These are phyloP conservation scores for Scaptodrosophila lebanonensis DNA, from an alignment of 1,140 invertebrate species.

Conservation along the genomic window DNA sequence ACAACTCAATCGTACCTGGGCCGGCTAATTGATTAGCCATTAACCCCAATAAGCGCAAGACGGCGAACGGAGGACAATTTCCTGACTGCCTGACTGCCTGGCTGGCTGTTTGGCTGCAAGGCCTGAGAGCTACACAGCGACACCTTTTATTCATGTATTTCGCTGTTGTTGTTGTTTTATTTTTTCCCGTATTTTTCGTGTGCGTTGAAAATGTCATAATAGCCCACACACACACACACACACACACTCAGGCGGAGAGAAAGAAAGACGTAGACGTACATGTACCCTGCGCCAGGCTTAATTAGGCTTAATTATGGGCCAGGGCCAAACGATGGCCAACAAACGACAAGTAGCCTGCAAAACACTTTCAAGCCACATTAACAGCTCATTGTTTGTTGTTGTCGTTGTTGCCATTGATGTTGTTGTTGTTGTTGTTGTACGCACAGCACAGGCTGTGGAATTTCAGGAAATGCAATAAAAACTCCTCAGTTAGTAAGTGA, in stretches of 20 bases:
- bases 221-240: constrained; percentile 8
- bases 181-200: no score
- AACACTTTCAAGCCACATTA: constrained; percentile 58
- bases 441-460: no score
- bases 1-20: not conserved
- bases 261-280: constrained; percentile 4
- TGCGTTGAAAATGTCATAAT: no score
- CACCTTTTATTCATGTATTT: constrained; percentile 27
- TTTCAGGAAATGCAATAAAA: constrained; percentile 29
- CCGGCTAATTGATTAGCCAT: constrained; percentile 69
- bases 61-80: no score
- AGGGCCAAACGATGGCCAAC: constrained; percentile 13
- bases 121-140: constrained; percentile 40
- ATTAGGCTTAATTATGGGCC: constrained; percentile 70
- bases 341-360: constrained; percentile 32
- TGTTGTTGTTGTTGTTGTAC: no score
- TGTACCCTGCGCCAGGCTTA: constrained; percentile 22
- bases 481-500: not conserved
- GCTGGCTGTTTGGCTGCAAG: no score
- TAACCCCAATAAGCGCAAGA: constrained; percentile 56
- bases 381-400: constrained; percentile 49
- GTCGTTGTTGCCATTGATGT: no score
- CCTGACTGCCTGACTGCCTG: no score
- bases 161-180: no score
- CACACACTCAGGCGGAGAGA: not conserved